Evolutionary conservation across 2,113 vertebrate species (phyloP).

Genomic region (Lasiurus cinereus): DNA sequence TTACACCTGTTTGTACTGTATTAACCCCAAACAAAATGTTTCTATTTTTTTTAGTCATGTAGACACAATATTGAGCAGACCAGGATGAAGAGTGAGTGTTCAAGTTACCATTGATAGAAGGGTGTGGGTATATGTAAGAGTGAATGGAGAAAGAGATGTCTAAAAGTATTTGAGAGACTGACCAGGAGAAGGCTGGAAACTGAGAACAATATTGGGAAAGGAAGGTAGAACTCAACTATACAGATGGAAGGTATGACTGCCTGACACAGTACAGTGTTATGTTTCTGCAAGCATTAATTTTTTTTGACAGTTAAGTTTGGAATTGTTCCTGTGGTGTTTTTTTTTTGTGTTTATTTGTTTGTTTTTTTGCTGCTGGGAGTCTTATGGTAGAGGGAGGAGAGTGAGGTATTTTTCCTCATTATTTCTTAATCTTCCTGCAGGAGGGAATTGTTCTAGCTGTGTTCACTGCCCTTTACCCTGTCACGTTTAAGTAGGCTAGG

Average conservation of each 20-base stretch:
- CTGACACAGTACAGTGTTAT: neutral
- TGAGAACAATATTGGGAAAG: neutral
- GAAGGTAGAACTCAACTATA: neutral
- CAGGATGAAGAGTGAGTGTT: neutral
- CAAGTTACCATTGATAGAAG: slow-evolving; percentile 17
- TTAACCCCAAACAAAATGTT: slow-evolving; percentile 23
- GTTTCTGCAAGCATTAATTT: slow-evolving; percentile 22
- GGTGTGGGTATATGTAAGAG: neutral
- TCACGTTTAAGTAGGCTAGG: slow-evolving; percentile 64
- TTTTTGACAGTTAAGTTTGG: slow-evolving; percentile 58
- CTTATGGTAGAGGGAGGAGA: slow-evolving; percentile 22
- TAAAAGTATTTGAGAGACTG: neutral
- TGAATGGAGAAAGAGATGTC: neutral
- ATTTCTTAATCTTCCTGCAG: slow-evolving; percentile 73
- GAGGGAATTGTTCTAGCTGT: slow-evolving; percentile 61
- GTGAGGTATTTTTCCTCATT: slow-evolving; percentile 54
- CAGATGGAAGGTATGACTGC: neutral
- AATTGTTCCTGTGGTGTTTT: slow-evolving; percentile 43
- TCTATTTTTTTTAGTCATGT: neutral
- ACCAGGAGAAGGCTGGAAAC: neutral
- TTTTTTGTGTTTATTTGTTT: no score
- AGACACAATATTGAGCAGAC: neutral
- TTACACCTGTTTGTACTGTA: slow-evolving; percentile 2
- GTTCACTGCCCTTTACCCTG: slow-evolving; percentile 55
- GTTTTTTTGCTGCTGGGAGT: slow-evolving; percentile 43